phyloP scores from a whole-genome alignment of 2,888 invertebrate species.

The Acanthopleura granulata region DNA sequence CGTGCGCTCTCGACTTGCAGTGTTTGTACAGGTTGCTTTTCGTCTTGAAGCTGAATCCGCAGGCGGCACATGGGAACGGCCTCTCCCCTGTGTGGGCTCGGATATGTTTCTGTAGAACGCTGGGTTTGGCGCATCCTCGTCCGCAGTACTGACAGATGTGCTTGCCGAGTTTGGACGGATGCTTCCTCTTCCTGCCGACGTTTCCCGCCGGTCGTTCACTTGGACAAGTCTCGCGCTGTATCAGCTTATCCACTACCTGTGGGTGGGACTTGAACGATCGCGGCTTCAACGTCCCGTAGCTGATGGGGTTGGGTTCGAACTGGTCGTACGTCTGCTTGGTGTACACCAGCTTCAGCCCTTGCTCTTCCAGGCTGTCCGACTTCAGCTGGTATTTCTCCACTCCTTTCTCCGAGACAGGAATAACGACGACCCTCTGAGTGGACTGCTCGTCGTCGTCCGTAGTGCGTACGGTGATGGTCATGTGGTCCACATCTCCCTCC shows the following conservation, averaged over 20 bases:
- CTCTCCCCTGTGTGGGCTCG: slow-evolving; percentile 93
- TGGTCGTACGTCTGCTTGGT: slow-evolving; percentile 36
- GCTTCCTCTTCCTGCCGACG: slow-evolving; percentile 24
- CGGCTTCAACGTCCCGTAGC: slow-evolving; percentile 22
- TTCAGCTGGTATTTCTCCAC: slow-evolving; percentile 38
- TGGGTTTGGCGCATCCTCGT: slow-evolving; percentile 90
- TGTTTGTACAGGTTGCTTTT: slow-evolving; percentile 94
- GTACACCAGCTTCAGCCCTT: slow-evolving; percentile 38
- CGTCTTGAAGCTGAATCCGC: slow-evolving; percentile 94
- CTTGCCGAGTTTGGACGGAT: slow-evolving; percentile 73
- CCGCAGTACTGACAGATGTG: slow-evolving; percentile 91
- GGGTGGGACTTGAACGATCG: slow-evolving; percentile 2
- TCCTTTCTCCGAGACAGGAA: slow-evolving; percentile 24
- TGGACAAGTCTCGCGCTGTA: not conserved
- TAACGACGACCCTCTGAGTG: slow-evolving; percentile 23
- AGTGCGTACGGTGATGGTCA: slow-evolving; percentile 23
- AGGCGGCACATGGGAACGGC: slow-evolving; percentile 89
- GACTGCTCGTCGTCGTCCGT: slow-evolving; percentile 24
- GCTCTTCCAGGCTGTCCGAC: slow-evolving; percentile 37
- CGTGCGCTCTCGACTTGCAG: slow-evolving; percentile 74
- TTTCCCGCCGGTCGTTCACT: slow-evolving; percentile 15
- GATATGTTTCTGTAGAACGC: slow-evolving; percentile 93
- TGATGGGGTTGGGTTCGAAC: slow-evolving; percentile 27
- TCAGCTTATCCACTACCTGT: slow-evolving; percentile 15
- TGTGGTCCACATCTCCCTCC: slow-evolving; percentile 20